Percentiles rank a stretch among this genome's conserved stretches.
These are phyloP conservation scores for Xenentodon cancila DNA, from an alignment of 2,797 vertebrate genomes.

Conservation along the genomic window DNA sequence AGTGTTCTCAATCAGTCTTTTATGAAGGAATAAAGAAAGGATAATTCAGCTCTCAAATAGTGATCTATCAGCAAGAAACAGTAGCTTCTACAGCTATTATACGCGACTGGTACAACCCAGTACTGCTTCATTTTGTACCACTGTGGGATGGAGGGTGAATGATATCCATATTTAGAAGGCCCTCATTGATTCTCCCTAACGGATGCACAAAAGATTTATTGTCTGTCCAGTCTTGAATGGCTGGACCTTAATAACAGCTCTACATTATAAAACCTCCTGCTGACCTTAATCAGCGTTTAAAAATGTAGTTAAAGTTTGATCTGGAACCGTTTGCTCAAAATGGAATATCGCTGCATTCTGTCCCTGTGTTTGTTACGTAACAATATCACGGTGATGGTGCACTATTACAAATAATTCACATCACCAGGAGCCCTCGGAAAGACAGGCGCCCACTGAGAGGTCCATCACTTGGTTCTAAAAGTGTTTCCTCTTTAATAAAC, in stretches of 20 bases:
- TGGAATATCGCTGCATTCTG: conserved; percentile 19
- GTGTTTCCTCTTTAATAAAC: conserved; percentile 58
- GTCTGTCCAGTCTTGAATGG: conserved; percentile 60
- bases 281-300: conserved; percentile 37
- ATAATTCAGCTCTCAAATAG: conserved; percentile 25
- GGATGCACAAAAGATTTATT: conserved; percentile 68
- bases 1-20: conserved; percentile 17
- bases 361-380: conserved; percentile 50
- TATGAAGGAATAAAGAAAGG: conserved; percentile 9
- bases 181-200: conserved; percentile 68
- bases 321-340: conserved; percentile 15
- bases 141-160: conserved; percentile 44
- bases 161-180: conserved; percentile 71
- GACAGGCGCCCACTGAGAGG: conserved; percentile 15
- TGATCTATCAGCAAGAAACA: conserved; percentile 25
- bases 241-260: conserved; percentile 41
- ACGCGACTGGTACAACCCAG: conserved; percentile 66
- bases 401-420: conserved; percentile 45
- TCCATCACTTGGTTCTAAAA: conserved; percentile 29
- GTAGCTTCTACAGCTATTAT: conserved; percentile 48
- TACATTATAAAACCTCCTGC: conserved; percentile 42
- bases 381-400: conserved; percentile 39
- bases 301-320: conserved; percentile 27
- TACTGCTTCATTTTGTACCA: conserved; percentile 67
- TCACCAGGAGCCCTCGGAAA: conserved; percentile 18